Base-by-base conservation (phyloP, 2,888 invertebrate species). In the Chironomus riparius region DNA sequence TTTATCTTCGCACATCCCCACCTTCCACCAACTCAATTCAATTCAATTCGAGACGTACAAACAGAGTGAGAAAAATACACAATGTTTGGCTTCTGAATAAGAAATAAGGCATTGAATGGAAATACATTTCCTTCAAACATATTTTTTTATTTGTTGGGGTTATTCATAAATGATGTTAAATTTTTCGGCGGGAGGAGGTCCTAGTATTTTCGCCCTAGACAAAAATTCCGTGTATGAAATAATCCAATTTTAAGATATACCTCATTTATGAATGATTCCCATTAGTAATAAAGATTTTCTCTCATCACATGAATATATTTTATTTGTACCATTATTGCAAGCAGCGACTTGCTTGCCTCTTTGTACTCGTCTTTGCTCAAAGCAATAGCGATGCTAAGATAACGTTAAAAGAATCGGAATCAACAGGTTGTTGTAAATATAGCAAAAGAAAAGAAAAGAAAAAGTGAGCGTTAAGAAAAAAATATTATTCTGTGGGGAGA, bases 391-490 rank as follows among this genome's bases (percentile, higher is more conserved):
- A 38, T 38, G 38, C 38, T 38, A 50, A 22, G 70, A 22, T 22
- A 12, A 62, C 50, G 62, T 38, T 38, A 62, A 72, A 61, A 62
- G 62, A 24, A 28, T 47, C 13, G 62, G 68, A 68, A 68, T 74
- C 74, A 74, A 74, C 74, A 74, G 74, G 74, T 72, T 62, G 72
- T 48, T 74, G 68, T 47, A 68, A 47, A 74, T 22, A 65, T 22
- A 65, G 22, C 24, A 65, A 65, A 70, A 48, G 48, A 70, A 47
- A 70, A 56, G 72, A 72, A 72, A 18, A 74, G 38, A 56, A 71
- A 71, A 72, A 38, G 68, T 38, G n/a, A 13, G 68, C 28, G 68
- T 65, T 65, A 22, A 18, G 18, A 13, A 12, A 18, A 65, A 65
- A 22, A 22, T 47, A 68, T 47, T 28, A 68, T 13, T 68, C 38